Evolutionary conservation across 30 jellyfish, hydroid and myxozoan genomes (phyloP).

Genomic region (Turritopsis dohrnii): DNA sequence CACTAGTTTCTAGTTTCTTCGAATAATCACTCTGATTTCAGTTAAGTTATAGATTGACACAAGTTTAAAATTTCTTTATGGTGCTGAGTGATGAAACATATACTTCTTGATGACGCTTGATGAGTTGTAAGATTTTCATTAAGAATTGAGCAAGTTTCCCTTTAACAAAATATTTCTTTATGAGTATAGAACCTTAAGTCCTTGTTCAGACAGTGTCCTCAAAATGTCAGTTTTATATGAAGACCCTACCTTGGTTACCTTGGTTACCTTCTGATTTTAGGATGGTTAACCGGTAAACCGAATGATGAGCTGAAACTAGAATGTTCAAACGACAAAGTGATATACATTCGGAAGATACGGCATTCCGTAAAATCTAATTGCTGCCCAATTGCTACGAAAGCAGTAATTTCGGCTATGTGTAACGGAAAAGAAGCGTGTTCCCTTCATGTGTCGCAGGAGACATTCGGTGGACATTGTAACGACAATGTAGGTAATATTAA

Average conservation of each 20-base stretch:
- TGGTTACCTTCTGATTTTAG: background rate
- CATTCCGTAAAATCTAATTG: background rate
- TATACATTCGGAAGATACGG: constrained; percentile 7
- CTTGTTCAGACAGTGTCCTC: no score
- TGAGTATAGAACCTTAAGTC: no score
- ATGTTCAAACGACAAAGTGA: constrained; percentile 10
- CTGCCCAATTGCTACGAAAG: constrained; percentile 9
- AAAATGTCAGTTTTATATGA: background rate
- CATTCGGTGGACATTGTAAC: constrained; percentile 23
- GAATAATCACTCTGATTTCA: no score
- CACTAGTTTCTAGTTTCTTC: no score
- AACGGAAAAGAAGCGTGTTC: constrained; percentile 2
- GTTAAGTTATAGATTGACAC: no score
- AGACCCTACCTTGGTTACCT: background rate
- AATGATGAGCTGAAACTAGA: constrained; percentile 11
- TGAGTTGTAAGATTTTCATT: no score
- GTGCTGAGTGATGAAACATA: no score
- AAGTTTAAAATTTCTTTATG: no score
- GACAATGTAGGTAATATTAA: background rate
- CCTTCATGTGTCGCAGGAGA: background rate
- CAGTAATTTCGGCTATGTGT: constrained; percentile 16
- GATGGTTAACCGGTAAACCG: background rate
- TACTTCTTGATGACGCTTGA: no score
- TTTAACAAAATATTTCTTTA: no score
- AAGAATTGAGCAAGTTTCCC: no score